phyloP scores from a whole-genome alignment of 2,888 invertebrate genomes.

The Eupeodes luniger region DNA sequence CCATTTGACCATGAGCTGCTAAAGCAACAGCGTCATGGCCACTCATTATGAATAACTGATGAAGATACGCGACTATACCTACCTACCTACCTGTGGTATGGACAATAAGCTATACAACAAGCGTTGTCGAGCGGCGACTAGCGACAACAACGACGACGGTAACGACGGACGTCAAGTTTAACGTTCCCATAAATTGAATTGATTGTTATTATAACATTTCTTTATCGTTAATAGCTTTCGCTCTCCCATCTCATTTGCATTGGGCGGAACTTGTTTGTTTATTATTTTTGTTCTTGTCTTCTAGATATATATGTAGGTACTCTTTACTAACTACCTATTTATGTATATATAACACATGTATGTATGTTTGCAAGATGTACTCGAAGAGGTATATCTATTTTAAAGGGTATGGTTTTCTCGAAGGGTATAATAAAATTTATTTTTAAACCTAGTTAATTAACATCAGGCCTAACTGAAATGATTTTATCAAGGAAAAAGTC shows the following conservation, averaged over 20 bases:
- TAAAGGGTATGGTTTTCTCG: no score
- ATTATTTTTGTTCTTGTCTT: not conserved
- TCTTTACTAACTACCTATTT: no score
- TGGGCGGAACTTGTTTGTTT: slow-evolving; percentile 57
- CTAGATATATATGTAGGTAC: not conserved
- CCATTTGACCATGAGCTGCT: slow-evolving; percentile 41
- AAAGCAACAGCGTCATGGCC: slow-evolving; percentile 35
- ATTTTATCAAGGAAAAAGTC: no score
- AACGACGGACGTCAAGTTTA: slow-evolving; percentile 54
- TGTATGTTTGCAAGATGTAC: no score
- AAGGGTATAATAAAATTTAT: no score
- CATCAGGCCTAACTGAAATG: no score
- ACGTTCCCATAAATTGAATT: slow-evolving; percentile 60
- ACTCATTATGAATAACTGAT: slow-evolving; percentile 70
- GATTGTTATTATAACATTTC: slow-evolving; percentile 64
- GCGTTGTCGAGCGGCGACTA: no score
- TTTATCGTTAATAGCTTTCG: slow-evolving; percentile 50
- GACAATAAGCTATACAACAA: no score
- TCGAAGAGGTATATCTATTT: no score
- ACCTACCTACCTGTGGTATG: not conserved
- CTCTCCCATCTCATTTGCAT: slow-evolving; percentile 64
- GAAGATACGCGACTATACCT: slow-evolving; percentile 61
- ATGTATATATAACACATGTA: no score
- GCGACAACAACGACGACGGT: slow-evolving; percentile 8
- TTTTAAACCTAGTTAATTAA: no score